phyloP scores from a whole-genome alignment of 2,113 vertebrate species.

The Dipodomys merriami region DNA sequence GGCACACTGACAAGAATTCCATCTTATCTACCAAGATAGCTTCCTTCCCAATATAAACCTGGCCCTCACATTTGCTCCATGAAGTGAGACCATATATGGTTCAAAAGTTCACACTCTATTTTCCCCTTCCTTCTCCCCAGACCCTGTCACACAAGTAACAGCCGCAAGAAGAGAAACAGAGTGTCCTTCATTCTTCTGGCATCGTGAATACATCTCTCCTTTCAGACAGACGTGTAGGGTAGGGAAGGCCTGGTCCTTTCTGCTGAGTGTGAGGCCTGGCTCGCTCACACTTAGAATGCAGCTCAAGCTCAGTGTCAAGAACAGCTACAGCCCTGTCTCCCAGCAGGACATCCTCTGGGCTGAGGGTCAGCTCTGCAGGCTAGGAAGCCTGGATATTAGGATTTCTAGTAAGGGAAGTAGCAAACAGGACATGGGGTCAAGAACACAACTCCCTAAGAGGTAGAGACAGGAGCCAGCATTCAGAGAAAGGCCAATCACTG shows the following conservation, averaged over 20 bases:
- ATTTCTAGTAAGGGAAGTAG: neutral
- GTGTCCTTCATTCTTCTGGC: neutral
- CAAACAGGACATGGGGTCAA: neutral
- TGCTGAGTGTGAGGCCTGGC: neutral
- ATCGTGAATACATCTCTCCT: neutral
- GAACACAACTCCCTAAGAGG: neutral
- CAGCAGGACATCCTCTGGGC: neutral
- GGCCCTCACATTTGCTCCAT: neutral
- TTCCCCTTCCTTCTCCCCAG: neutral
- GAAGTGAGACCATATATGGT: neutral
- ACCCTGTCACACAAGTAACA: neutral
- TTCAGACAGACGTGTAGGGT: rapidly evolving
- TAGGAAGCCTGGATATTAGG: neutral
- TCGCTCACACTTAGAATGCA: neutral
- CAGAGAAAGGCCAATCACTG: rapidly evolving
- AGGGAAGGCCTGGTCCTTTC: neutral
- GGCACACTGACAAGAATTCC: neutral
- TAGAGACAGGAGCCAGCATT: neutral
- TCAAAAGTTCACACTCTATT: neutral
- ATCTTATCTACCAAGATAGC: conserved; percentile 56
- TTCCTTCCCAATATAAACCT: conserved; percentile 54
- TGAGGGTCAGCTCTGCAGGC: neutral
- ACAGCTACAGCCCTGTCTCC: neutral
- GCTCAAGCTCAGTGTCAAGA: neutral
- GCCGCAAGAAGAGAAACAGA: neutral